Percentiles rank a stretch among this genome's conserved stretches.
phyloP scores from a whole-genome alignment of 2,113 vertebrate species.

The Drymodes brunneopygia region DNA sequence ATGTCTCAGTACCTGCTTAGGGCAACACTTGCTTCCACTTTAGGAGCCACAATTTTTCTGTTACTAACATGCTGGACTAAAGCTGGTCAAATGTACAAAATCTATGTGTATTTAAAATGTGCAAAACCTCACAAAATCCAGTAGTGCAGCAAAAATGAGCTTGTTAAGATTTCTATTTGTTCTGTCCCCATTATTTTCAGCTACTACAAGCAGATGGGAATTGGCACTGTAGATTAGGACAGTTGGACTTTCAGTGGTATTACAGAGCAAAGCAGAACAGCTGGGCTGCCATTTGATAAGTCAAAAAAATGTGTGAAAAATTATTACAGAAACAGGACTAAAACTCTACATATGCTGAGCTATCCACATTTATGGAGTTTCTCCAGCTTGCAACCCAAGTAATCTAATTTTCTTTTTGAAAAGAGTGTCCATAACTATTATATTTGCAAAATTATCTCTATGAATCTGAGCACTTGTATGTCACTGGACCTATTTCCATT shows the following conservation, averaged over 20 bases:
- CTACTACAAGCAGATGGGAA: background rate
- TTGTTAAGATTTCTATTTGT: background rate
- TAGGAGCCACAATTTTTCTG: background rate
- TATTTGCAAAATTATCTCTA: background rate
- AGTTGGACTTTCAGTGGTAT: background rate
- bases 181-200: background rate
- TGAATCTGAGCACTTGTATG: background rate
- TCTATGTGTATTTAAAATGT: background rate
- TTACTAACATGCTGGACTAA: background rate
- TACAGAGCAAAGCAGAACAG: conserved; percentile 24
- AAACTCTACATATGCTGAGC: background rate
- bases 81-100: background rate
- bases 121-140: background rate
- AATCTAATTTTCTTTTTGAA: background rate
- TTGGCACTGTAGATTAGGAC: background rate
- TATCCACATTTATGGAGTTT: background rate
- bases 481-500: background rate
- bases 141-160: background rate
- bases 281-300: conserved; percentile 8
- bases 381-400: background rate
- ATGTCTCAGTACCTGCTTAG: background rate
- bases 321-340: background rate
- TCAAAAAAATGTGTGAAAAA: conserved; percentile 3
- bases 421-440: background rate
- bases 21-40: background rate